Conservation (phyloP, 1,140 invertebrate species). For the Zaprionus africanus region DNA sequence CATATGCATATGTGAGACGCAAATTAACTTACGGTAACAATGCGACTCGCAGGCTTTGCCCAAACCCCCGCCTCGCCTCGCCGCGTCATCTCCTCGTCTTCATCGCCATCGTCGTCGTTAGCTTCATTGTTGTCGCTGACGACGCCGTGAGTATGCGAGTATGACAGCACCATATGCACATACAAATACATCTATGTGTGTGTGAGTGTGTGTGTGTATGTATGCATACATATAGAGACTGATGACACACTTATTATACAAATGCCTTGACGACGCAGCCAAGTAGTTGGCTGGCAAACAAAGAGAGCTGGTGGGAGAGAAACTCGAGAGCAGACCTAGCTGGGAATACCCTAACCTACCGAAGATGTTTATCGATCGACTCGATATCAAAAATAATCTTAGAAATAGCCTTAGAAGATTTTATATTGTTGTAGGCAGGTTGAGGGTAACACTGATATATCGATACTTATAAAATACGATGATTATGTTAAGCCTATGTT, state of each 20-base stretch:
- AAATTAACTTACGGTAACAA: constrained; percentile 80
- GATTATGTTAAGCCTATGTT: no score
- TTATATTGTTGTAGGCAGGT: no score
- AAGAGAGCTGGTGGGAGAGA: neutral
- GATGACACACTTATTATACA: constrained; percentile 71
- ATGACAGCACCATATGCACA: neutral
- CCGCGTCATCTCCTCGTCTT: constrained; percentile 31
- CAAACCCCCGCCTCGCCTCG: constrained; percentile 32
- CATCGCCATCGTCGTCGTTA: constrained; percentile 26
- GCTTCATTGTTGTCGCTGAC: constrained; percentile 68
- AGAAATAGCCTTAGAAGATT: no score
- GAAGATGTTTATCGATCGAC: no score
- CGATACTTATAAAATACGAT: no score
- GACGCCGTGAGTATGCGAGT: constrained; percentile 60
- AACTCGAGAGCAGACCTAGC: neutral
- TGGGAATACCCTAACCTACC: constrained; percentile 7
- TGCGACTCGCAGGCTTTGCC: constrained; percentile 40
- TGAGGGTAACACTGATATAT: no score
- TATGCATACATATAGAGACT: constrained; percentile 8
- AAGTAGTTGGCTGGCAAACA: constrained; percentile 54
- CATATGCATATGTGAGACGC: constrained; percentile 73
- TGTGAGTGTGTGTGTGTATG: neutral
- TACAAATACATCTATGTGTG: neutral
- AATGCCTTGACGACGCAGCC: constrained; percentile 67
- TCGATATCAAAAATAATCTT: no score